A percentile compares a stretch with the other conserved stretches of the same genome.
Evolutionary conservation across 2,888 invertebrate genomes (phyloP).

Genomic region (Epicampocera succincta): DNA sequence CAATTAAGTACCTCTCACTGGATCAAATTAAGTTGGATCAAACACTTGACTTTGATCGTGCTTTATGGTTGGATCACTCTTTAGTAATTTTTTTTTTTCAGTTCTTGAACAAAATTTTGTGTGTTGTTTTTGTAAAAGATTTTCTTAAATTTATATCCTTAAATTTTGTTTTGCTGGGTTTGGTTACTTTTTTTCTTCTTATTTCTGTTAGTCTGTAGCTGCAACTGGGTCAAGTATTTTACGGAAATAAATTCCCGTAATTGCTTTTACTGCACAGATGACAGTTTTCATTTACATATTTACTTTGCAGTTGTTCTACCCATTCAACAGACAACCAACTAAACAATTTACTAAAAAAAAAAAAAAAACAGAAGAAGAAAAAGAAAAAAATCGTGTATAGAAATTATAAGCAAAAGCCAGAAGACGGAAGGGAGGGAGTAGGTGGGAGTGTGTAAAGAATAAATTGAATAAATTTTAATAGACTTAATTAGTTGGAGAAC

Average conservation of each 20-base stretch:
- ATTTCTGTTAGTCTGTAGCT: slow-evolving; percentile 12
- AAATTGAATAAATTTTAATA: slow-evolving; percentile 47
- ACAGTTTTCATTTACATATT: slow-evolving; percentile 23
- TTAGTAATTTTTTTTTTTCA: too few species aligned
- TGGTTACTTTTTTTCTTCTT: not conserved
- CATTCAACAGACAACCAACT: not conserved
- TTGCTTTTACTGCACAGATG: slow-evolving; percentile 56
- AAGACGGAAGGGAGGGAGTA: not conserved
- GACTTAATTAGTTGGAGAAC: slow-evolving; percentile 46
- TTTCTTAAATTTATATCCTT: not conserved
- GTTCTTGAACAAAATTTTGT: too few species aligned
- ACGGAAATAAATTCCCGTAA: slow-evolving; percentile 66
- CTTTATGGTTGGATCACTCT: too few species aligned
- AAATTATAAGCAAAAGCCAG: not conserved
- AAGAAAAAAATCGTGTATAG: slow-evolving; percentile 14
- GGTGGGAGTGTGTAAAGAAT: slow-evolving; percentile 13
- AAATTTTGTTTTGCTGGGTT: not conserved
- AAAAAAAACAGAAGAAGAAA: too few species aligned
- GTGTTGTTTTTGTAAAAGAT: too few species aligned
- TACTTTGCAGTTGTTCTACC: slow-evolving; percentile 46
- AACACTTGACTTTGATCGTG: too few species aligned
- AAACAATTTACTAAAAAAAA: not conserved
- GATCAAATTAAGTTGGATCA: too few species aligned
- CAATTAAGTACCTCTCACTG: too few species aligned
- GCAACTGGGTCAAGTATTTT: slow-evolving; percentile 64